Evolutionary conservation across 2,113 vertebrate species (phyloP), one percentile per base, ranked within the genome.

Genomic region (Echinops telfairi): DNA sequence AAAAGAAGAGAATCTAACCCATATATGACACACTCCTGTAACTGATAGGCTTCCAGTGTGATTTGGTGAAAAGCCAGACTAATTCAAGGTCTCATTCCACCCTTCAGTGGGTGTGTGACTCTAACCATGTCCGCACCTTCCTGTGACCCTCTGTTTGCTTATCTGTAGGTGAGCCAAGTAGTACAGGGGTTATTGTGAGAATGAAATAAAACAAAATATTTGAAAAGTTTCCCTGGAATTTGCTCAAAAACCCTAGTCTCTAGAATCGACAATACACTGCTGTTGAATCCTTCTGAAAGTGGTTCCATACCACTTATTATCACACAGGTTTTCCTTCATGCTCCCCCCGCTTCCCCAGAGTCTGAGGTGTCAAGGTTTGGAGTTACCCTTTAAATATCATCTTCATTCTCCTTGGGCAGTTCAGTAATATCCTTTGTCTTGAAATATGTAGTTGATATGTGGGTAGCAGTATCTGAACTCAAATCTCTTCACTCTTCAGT

Each of bases 261-360:
- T 92, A 85, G 88, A 78, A 93, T n/a, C 16, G 88, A 90, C 95
- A 93, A 70, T 86, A 92, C 19, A 90, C 90, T 83, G 62, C 76
- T 94, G 40, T 68, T 85, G 78, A 53, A 23, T 78, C 40, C 12
- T n/a, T 90, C 79, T 90, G 76, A 53, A 84, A 84, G 76, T 31
- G 88, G 43, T 36, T 94, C 19, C 25, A 92, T 38, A 31, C 92
- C 43, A 70, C 57, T 82, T 79, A 47, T 14, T 83, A 29, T 60
- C 47, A 43, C 47, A 53, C 53, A 68, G 62, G 36, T 58, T 77
- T 94, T 83, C 10, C 71, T 14, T 70, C 23, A 31, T 77, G 43
- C 22, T 22, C 58, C 91, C 86, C 91, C 47, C 40, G 58, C 62
- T 92, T 92, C 31, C 81, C 33, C 38, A 76, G 68, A 40, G 47